These are phyloP conservation scores for Oxytorus armatus DNA, from an alignment of 2,888 invertebrate species.

Conservation along the genomic window DNA sequence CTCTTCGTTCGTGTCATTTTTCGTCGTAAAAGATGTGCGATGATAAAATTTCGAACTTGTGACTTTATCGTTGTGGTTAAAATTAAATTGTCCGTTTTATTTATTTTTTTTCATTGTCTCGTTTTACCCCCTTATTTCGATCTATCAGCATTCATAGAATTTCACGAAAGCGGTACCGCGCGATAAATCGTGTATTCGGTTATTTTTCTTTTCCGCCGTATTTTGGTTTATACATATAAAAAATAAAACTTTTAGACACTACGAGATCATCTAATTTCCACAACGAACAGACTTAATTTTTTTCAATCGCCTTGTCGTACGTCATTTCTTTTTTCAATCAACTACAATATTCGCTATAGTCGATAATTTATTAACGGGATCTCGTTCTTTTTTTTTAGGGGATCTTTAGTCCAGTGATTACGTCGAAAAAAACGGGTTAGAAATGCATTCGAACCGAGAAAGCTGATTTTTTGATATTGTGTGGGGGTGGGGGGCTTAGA, in stretches of 20 bases:
- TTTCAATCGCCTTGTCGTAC: slow-evolving; percentile 3
- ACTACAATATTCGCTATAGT: slow-evolving; percentile 43
- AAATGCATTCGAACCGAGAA: no score
- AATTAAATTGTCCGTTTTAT: background rate
- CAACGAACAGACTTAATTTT: slow-evolving; percentile 48
- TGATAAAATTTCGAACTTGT: slow-evolving; percentile 13
- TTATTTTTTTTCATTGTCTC: background rate
- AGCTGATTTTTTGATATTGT: no score
- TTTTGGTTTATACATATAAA: slow-evolving; percentile 60
- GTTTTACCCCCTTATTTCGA: no score
- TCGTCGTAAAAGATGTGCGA: slow-evolving; percentile 23
- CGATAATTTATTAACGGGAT: slow-evolving; percentile 32
- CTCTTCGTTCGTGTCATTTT: no score
- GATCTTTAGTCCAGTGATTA: no score
- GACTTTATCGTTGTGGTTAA: background rate
- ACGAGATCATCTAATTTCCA: slow-evolving; percentile 54
- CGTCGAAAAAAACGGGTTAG: no score
- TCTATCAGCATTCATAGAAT: no score
- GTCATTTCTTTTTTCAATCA: slow-evolving; percentile 7
- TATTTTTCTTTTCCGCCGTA: background rate
- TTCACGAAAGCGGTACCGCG: slow-evolving; percentile 27
- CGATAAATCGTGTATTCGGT: slow-evolving; percentile 17
- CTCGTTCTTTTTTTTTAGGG: slow-evolving; percentile 23
- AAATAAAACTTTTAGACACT: slow-evolving; percentile 69
- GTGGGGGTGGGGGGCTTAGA: no score